phyloP scores from a whole-genome alignment of 1,140 invertebrate genomes.

The Ganaspis sp. region DNA sequence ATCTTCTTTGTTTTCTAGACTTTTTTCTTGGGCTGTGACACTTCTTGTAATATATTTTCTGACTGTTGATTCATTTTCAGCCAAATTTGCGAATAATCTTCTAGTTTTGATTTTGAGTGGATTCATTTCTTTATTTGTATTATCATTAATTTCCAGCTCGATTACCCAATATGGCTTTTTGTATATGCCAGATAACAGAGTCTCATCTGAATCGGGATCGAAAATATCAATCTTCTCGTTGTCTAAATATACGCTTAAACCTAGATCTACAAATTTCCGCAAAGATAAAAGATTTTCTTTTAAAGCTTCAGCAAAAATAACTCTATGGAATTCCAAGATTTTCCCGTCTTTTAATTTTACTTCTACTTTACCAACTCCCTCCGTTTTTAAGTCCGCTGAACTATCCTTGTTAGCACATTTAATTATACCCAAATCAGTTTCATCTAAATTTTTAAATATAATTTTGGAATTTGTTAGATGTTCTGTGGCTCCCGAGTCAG shows the following conservation, averaged over 20 bases:
- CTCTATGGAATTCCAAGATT: background rate
- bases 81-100: background rate
- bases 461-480: slow-evolving; percentile 34
- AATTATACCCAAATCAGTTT: slow-evolving; percentile 28
- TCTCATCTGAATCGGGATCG: background rate
- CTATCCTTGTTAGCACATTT: slow-evolving; percentile 42
- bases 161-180: background rate
- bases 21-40: background rate
- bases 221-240: background rate
- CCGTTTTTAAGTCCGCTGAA: slow-evolving; percentile 25
- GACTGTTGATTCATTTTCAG: too few relatives aligned
- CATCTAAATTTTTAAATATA: slow-evolving; percentile 30
- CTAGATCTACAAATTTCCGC: background rate
- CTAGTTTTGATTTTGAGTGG: background rate
- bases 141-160: background rate
- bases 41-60: background rate
- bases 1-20: background rate
- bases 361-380: slow-evolving; percentile 32
- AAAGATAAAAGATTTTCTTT: background rate
- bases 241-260: background rate
- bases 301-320: background rate
- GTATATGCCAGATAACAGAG: background rate
- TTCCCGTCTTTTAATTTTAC: background rate
- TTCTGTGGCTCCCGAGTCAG: slow-evolving; percentile 36
- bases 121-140: background rate